A percentile compares a stretch with the other conserved stretches of the same genome.
Evolutionary conservation across 2,797 vertebrate species (phyloP).

Genomic region (Podargus strigoides): DNA sequence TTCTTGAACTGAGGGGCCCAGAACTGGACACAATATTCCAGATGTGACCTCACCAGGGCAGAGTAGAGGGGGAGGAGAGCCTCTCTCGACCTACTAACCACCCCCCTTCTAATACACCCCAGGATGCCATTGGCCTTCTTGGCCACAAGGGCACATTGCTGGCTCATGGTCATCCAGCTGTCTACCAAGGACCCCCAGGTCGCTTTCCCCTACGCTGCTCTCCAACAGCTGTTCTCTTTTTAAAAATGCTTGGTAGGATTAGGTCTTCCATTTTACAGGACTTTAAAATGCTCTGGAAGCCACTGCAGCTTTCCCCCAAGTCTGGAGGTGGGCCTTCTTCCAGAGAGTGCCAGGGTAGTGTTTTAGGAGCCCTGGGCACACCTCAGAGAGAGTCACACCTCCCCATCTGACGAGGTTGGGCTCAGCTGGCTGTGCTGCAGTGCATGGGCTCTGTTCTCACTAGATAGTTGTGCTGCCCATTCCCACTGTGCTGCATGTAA

Average conservation of each 20-base stretch:
- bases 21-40: no score
- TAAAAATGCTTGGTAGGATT: neutral
- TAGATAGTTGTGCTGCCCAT: neutral
- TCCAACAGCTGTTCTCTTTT: neutral
- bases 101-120: no score
- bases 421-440: neutral
- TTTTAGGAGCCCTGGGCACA: neutral
- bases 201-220: no score
- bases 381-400: neutral
- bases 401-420: rapidly evolving
- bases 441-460: rapidly evolving
- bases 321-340: neutral
- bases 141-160: no score
- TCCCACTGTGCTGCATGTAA: neutral
- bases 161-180: no score
- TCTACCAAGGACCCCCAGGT: no score
- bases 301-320: neutral
- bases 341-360: rapidly evolving
- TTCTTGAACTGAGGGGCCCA: no score
- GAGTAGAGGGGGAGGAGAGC: no score
- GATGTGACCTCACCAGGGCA: no score
- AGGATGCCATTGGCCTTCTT: no score
- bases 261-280: neutral
- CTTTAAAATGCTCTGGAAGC: neutral
- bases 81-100: no score